Percentiles rank a stretch among this genome's conserved stretches.
These are phyloP conservation scores for Drosophila elegans DNA, from an alignment of 1,140 invertebrate genomes.

Conservation along the genomic window DNA sequence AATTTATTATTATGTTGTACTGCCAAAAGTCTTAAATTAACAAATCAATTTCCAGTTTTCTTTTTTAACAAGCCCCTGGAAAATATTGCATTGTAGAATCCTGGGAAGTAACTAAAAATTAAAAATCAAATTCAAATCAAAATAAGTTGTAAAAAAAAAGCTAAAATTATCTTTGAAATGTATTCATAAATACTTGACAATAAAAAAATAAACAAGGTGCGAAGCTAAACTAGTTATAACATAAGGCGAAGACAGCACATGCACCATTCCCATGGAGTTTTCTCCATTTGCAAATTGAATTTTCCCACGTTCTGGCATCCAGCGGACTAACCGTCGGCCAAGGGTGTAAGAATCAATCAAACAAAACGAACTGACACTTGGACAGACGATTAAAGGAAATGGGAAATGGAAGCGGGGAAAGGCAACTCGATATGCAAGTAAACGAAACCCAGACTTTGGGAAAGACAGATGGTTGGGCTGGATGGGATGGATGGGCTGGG, in stretches of 20 bases:
- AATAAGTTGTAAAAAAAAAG: too few species aligned
- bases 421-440: constrained; percentile 40
- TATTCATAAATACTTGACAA: too few species aligned
- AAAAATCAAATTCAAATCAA: too few species aligned
- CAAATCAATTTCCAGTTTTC: too few species aligned
- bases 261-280: not conserved
- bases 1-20: too few species aligned
- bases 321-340: constrained; percentile 26
- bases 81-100: too few species aligned
- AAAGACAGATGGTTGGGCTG: constrained; percentile 40
- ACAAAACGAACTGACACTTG: constrained; percentile 48
- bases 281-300: constrained; percentile 38
- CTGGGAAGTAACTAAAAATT: too few species aligned
- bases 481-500: not conserved
- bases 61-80: too few species aligned
- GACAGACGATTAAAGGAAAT: constrained; percentile 48
- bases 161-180: too few species aligned
- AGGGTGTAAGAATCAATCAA: constrained; percentile 48
- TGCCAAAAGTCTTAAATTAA: too few species aligned
- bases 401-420: constrained; percentile 11
- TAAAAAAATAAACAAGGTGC: not conserved
- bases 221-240: not conserved
- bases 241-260: not conserved
- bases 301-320: constrained; percentile 13
- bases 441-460: constrained; percentile 9